Base-by-base conservation (phyloP, 2,113 vertebrate genomes). In the Tyto alba region DNA sequence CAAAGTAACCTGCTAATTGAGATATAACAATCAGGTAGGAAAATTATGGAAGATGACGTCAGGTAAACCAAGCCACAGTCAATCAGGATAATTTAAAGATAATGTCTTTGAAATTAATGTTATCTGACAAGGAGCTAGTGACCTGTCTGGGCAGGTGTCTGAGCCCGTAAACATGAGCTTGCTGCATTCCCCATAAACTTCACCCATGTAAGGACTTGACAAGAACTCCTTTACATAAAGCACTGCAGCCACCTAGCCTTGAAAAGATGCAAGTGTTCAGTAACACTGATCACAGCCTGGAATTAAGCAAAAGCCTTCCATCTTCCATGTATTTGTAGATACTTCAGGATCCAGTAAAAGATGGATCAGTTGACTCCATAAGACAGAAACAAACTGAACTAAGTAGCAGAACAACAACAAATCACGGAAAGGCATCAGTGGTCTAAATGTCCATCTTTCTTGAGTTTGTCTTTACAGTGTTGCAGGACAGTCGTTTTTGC, bases 211-310 rank as follows among this genome's bases (percentile, higher is more conserved):
- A 88, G 29, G 52, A 73, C 41, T 56, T 62, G 23, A 88, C 47
- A 93, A 76, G 89, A 88, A 26, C 27, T 89, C 55, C 53, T 84
- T 94, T 89, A 95, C 88, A 88, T 93, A 96, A 94, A 88, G 85
- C 96, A 90, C 90, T 97, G 95, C 92, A 93, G 95, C 95, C 95
- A 96, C 83, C 96, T 95, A 97, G 95, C 95, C 96, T 93, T 94
- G 88, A 88, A 93, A 93, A 93, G 89, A 90, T 92, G 92, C 85
- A 97, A 94, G 82, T 95, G 96, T 95, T 93, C 90, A 26, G 50
- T 10, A 90, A 63, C 12, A 43, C 29, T 38, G n/a, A 93, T 88
- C 50, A 66, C n/a, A 96, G 79, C 68, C 25, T 75, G 48, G 30
- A 90, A 81, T 38, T 63, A 77, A 69, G 67, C 52, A 93, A 93